Conservation (phyloP, 1,140 invertebrate genomes). For the Chrysopa pallens region DNA sequence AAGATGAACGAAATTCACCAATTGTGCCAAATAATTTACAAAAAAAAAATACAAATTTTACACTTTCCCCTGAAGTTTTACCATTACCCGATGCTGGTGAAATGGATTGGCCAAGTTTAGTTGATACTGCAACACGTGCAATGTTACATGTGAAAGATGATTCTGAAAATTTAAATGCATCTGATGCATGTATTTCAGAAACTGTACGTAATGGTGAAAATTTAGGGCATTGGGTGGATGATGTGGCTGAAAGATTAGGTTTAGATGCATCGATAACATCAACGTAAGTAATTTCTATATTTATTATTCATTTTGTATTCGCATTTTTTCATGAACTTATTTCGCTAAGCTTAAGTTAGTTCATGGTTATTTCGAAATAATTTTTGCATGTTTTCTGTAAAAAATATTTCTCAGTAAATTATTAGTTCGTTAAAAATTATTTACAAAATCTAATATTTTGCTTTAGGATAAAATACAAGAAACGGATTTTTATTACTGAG, state of each 20-base stretch:
- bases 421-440: too few relatives aligned
- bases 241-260: slow-evolving; percentile 13
- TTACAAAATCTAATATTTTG: too few relatives aligned
- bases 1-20: slow-evolving; percentile 27
- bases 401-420: too few relatives aligned
- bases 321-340: too few relatives aligned
- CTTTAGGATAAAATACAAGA: neutral
- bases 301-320: neutral
- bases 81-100: slow-evolving; percentile 37
- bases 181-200: slow-evolving; percentile 3
- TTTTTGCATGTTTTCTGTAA: too few relatives aligned
- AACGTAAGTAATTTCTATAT: slow-evolving; percentile 15
- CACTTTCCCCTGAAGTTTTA: slow-evolving; percentile 15
- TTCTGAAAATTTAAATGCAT: neutral
- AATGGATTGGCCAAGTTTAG: slow-evolving; percentile 59
- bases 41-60: slow-evolving; percentile 8
- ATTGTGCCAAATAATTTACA: slow-evolving; percentile 10
- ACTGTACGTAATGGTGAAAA: neutral
- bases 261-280: slow-evolving; percentile 21
- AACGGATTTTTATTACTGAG: neutral
- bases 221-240: slow-evolving; percentile 19
- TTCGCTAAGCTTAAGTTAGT: too few relatives aligned
- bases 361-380: too few relatives aligned
- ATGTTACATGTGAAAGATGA: slow-evolving; percentile 34
- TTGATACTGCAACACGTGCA: slow-evolving; percentile 55